Percentiles rank a stretch among this genome's conserved stretches.
These are phyloP conservation scores for Heterodera filipjevi DNA, from an alignment of 2,888 invertebrate genomes.

Conservation along the genomic window DNA sequence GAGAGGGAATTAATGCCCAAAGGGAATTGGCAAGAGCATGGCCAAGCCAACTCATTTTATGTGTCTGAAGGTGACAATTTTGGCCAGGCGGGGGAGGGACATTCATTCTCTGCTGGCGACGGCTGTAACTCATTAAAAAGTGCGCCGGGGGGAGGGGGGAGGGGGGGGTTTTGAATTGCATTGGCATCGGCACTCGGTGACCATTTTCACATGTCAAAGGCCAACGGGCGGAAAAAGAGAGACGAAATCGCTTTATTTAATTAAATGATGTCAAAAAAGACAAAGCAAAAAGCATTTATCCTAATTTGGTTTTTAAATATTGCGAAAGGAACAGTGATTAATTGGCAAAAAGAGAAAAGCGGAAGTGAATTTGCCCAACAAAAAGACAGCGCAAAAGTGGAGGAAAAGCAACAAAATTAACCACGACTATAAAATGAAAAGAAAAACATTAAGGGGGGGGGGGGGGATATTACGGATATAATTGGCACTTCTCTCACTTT, in stretches of 20 bases:
- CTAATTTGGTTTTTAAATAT: too few relatives aligned
- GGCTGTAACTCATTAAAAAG: slow-evolving; percentile 12
- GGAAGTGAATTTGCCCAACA: too few relatives aligned
- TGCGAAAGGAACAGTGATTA: too few relatives aligned
- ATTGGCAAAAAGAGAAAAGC: too few relatives aligned
- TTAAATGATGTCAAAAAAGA: not conserved
- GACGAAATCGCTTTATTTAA: not conserved
- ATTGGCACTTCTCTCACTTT: too few relatives aligned
- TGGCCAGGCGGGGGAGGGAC: not conserved
- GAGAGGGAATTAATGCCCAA: not conserved
- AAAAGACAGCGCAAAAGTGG: too few relatives aligned
- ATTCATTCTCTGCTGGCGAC: slow-evolving; percentile 2
- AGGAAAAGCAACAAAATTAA: too few relatives aligned
- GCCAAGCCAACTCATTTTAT: not conserved
- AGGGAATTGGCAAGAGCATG: not conserved
- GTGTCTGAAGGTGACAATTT: slow-evolving; percentile 12
- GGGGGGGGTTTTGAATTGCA: not conserved
- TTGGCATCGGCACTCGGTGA: not conserved
- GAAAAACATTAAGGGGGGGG: too few relatives aligned
- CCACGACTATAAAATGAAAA: too few relatives aligned
- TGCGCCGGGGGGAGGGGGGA: not conserved
- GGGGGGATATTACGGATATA: too few relatives aligned
- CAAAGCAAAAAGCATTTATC: not conserved
- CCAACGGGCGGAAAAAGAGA: not conserved
- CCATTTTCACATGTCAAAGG: slow-evolving; percentile 1